Percentiles rank a stretch among this genome's conserved stretches.
Conservation (phyloP, 2,888 invertebrate genomes). For the Stenolophus ochropezus region DNA sequence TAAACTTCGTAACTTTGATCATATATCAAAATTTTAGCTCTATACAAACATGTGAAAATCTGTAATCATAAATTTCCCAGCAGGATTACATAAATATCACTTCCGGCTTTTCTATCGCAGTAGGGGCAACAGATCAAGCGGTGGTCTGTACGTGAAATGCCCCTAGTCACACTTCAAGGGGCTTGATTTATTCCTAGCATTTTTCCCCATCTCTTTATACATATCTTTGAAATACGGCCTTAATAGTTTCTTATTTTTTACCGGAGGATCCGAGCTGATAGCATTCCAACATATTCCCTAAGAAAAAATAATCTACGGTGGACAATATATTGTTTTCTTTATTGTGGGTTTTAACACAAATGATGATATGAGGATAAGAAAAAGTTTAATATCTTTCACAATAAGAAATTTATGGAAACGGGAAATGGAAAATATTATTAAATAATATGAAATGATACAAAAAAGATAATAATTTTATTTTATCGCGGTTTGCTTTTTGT, state of each 20-base stretch:
- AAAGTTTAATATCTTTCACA: too few species aligned
- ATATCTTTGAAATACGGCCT: constrained; percentile 14
- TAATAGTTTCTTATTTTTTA: constrained; percentile 17
- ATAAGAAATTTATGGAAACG: too few species aligned
- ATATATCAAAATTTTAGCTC: too few species aligned
- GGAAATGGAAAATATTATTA: too few species aligned
- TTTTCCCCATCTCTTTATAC: constrained; percentile 14
- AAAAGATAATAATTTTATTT: too few species aligned
- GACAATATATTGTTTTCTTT: neutral
- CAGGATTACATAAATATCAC: neutral
- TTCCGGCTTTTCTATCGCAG: neutral
- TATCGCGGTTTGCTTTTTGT: too few species aligned
- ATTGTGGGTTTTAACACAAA: too few species aligned
- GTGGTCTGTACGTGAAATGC: constrained; percentile 1
- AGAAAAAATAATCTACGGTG: neutral
- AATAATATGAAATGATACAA: too few species aligned
- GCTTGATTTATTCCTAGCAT: constrained; percentile 7
- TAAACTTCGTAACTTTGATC: too few species aligned
- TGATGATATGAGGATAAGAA: too few species aligned
- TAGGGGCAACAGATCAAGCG: neutral
- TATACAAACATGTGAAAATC: neutral
- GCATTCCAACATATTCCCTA: neutral
- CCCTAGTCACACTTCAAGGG: neutral
- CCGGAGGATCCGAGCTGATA: neutral
- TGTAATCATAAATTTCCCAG: neutral